Conservation (phyloP, 2,888 invertebrate species). For the Hirudinaria manillensis region DNA sequence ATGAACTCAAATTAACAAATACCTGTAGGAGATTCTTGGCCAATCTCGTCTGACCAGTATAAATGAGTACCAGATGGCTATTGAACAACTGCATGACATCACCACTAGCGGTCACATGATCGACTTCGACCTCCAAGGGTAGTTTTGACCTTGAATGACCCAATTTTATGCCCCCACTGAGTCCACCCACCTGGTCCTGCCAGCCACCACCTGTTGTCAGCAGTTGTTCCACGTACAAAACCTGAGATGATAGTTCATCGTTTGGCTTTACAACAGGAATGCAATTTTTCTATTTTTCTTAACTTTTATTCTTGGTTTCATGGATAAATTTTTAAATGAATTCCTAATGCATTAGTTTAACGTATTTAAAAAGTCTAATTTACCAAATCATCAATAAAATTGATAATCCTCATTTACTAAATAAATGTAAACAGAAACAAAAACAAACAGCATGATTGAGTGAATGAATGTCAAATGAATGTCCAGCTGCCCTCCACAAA, state of each 20-base stretch:
- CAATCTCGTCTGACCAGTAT: slow-evolving; percentile 59
- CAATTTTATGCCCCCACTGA: slow-evolving; percentile 55
- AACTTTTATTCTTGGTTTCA: no score
- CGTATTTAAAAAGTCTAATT: background rate
- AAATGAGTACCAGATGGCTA: slow-evolving; percentile 55
- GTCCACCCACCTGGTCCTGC: slow-evolving; percentile 60
- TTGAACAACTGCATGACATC: slow-evolving; percentile 49
- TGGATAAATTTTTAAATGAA: no score
- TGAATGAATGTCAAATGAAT: slow-evolving; percentile 47
- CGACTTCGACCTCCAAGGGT: slow-evolving; percentile 50
- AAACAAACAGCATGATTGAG: slow-evolving; percentile 54
- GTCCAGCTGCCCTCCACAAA: slow-evolving; percentile 54
- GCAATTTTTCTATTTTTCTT: background rate
- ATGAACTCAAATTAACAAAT: no score
- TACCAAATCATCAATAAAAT: background rate
- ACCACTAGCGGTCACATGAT: slow-evolving; percentile 44
- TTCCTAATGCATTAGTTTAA: background rate
- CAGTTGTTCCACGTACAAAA: slow-evolving; percentile 57
- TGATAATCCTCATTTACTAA: no score
- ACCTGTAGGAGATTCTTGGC: slow-evolving; percentile 59
- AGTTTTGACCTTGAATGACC: slow-evolving; percentile 50
- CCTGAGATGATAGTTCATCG: slow-evolving; percentile 48
- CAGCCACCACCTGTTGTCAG: slow-evolving; percentile 60
- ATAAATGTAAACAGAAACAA: no score
- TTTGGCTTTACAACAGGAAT: background rate